Conservation (phyloP, 2,113 vertebrate genomes). For the Bubo blakistoni region DNA sequence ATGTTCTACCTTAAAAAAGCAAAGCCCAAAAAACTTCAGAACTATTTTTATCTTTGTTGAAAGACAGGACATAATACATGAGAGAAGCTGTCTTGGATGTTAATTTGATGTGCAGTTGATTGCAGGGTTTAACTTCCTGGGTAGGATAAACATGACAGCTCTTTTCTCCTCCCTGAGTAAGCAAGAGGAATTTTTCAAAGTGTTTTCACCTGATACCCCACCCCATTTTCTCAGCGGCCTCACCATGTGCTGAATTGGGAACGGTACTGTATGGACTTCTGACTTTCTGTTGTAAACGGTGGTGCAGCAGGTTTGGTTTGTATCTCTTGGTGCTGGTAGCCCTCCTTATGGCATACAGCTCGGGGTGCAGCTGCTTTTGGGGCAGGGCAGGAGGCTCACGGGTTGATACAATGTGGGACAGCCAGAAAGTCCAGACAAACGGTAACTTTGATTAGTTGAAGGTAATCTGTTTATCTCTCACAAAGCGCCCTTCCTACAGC, state of each 20-base stretch:
- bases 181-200: background rate
- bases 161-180: background rate
- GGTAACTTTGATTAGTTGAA: background rate
- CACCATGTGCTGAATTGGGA: background rate
- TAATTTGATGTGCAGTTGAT: constrained; percentile 29
- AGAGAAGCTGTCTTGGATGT: constrained; percentile 21
- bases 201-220: background rate
- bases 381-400: background rate
- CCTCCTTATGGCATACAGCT: background rate
- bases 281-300: background rate
- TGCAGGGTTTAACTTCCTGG: constrained; percentile 9
- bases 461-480: background rate
- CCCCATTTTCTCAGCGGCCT: background rate
- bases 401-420: background rate
- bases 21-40: background rate
- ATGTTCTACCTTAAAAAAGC: constrained; percentile 16
- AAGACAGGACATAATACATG: background rate
- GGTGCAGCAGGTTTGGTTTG: background rate
- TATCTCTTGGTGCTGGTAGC: background rate
- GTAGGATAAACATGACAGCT: constrained; percentile 8
- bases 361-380: background rate
- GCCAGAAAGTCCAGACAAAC: background rate
- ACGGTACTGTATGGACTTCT: background rate
- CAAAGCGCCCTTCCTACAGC: background rate
- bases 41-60: constrained; percentile 1